These are phyloP conservation scores for Anodontia alba DNA, from an alignment of 2,888 invertebrate genomes.

Conservation along the genomic window DNA sequence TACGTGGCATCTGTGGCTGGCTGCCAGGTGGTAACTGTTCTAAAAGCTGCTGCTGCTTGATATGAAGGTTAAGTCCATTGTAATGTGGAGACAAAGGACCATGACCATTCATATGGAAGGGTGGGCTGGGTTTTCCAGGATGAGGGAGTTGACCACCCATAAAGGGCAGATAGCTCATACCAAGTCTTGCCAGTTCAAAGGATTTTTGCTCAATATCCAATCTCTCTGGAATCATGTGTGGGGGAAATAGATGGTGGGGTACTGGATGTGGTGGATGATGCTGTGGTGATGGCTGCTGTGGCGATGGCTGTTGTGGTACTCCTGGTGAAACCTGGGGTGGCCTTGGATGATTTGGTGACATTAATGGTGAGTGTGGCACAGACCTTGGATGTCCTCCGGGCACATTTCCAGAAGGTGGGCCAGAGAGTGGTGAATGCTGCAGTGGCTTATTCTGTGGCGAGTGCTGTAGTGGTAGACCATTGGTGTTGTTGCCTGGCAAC, in stretches of 20 bases:
- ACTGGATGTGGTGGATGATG: conserved; percentile 57
- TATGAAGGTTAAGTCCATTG: conserved; percentile 64
- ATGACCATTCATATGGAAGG: conserved; percentile 72
- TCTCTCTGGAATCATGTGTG: conserved; percentile 52
- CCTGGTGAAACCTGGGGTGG: conserved; percentile 46
- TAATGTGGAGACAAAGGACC: conserved; percentile 66
- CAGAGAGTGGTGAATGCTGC: conserved; percentile 56
- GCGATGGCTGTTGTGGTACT: conserved; percentile 45
- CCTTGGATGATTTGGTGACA: conserved; percentile 62
- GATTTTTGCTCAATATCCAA: conserved; percentile 60
- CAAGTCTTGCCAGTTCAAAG: conserved; percentile 56
- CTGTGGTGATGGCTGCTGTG: conserved; percentile 44
- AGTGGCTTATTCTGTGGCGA: conserved; percentile 51
- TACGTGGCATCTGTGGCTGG: conserved; percentile 24
- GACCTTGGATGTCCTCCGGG: conserved; percentile 42
- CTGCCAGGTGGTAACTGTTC: conserved; percentile 47
- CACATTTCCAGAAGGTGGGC: conserved; percentile 36
- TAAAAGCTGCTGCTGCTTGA: conserved; percentile 49
- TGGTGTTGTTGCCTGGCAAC: conserved; percentile 50
- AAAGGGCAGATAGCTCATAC: conserved; percentile 58
- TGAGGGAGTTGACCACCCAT: conserved; percentile 36
- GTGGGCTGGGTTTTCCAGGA: conserved; percentile 71
- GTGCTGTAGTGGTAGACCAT: conserved; percentile 55
- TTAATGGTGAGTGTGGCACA: conserved; percentile 58
- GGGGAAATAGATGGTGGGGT: conserved; percentile 47